These are phyloP conservation scores for Dinomys branickii DNA, from an alignment of 2,113 vertebrate genomes.

Conservation along the genomic window DNA sequence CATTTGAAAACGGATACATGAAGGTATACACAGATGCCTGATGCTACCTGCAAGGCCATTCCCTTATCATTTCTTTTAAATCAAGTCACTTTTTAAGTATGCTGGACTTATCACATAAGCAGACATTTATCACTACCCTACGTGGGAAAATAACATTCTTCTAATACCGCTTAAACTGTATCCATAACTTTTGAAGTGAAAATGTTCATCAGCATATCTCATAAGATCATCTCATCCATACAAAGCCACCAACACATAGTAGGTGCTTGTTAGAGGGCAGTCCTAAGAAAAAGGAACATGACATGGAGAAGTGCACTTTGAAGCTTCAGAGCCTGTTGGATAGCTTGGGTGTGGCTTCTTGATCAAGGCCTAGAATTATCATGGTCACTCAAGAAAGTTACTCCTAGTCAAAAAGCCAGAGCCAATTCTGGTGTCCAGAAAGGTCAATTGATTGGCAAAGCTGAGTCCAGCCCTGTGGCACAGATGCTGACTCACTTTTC, in stretches of 20 bases:
- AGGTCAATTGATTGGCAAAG: slow-evolving; percentile 32
- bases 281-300: not conserved
- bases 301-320: not conserved
- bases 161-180: not conserved
- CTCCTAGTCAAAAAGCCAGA: slow-evolving; percentile 22
- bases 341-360: not conserved
- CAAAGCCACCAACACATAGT: not conserved
- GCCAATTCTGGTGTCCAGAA: slow-evolving; percentile 7
- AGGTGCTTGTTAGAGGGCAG: not conserved
- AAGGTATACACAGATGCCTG: not conserved
- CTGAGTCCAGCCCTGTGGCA: not conserved
- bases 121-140: not conserved
- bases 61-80: not conserved
- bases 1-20: not conserved
- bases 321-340: not conserved
- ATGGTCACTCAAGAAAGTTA: slow-evolving; percentile 23
- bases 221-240: not conserved
- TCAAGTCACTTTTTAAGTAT: slow-evolving; percentile 1
- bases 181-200: not conserved
- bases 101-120: not conserved
- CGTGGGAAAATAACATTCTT: not conserved
- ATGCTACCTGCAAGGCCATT: not conserved
- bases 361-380: not conserved
- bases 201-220: not conserved
- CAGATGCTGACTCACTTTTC: not conserved